Percentiles rank a stretch among this genome's conserved stretches.
Conservation (phyloP, 2,113 vertebrate genomes). For the Forbesichthys agassizii region DNA sequence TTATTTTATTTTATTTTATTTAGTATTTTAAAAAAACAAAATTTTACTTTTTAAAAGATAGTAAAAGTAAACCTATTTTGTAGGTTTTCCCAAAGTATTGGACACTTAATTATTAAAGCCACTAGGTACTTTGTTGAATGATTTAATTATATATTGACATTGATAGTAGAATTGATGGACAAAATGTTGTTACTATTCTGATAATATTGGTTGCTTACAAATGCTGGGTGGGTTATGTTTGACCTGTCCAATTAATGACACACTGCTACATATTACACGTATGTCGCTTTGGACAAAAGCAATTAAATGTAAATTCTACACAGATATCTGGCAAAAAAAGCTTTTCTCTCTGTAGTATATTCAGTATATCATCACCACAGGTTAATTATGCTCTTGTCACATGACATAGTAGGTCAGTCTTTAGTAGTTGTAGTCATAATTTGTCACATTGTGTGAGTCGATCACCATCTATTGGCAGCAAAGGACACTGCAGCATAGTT, state of each 20-base stretch:
- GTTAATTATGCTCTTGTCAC: neutral
- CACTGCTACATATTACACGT: too few relatives aligned
- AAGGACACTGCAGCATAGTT: neutral
- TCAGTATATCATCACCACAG: neutral
- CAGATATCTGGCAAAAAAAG: too few relatives aligned
- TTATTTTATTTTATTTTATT: neutral
- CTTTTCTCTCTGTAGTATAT: too few relatives aligned
- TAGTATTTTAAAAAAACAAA: neutral
- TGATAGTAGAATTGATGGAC: too few relatives aligned
- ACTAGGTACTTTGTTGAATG: too few relatives aligned
- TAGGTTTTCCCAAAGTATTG: neutral
- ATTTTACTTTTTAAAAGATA: neutral
- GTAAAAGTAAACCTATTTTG: neutral
- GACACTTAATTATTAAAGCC: too few relatives aligned
- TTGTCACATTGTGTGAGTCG: constrained; percentile 12
- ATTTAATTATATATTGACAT: too few relatives aligned
- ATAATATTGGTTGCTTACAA: too few relatives aligned
- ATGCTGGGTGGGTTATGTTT: too few relatives aligned
- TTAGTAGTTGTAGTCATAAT: neutral
- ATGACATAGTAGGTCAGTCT: neutral
- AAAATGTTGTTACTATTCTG: too few relatives aligned
- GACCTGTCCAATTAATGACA: too few relatives aligned
- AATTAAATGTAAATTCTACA: neutral
- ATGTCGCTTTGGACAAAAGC: neutral
- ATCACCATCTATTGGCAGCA: constrained; percentile 27